Evolutionary conservation across 2,797 vertebrate genomes (phyloP).

Genomic region (Xenentodon cancila): DNA sequence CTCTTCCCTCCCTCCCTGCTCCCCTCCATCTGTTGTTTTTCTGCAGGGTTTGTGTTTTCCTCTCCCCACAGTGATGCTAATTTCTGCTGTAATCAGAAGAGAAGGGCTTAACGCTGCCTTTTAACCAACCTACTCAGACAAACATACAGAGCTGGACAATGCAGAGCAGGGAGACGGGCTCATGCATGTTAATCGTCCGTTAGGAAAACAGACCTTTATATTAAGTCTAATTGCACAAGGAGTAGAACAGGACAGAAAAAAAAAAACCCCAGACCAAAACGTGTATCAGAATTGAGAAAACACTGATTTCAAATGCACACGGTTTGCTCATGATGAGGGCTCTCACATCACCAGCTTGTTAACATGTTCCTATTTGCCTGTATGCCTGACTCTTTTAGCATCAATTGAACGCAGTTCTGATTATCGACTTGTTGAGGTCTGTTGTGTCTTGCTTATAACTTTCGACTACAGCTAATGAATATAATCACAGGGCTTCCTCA

Average conservation of each 20-base stretch:
- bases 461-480: constrained; percentile 10
- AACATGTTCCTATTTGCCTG: constrained; percentile 41
- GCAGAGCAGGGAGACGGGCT: constrained; percentile 75
- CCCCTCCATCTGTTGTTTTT: constrained; percentile 63
- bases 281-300: constrained; percentile 56
- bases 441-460: constrained; percentile 17
- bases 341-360: constrained; percentile 66
- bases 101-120: constrained; percentile 87
- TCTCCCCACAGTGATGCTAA: constrained; percentile 85
- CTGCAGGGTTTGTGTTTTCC: constrained; percentile 79
- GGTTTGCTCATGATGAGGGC: constrained; percentile 62
- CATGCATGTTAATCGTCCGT: constrained; percentile 86
- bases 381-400: constrained; percentile 41
- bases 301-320: constrained; percentile 60
- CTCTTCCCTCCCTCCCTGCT: constrained; percentile 45
- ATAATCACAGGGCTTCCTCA: neutral
- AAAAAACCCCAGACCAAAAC: constrained; percentile 62
- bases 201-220: constrained; percentile 81
- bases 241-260: constrained; percentile 73
- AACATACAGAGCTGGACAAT: constrained; percentile 79
- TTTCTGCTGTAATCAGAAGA: constrained; percentile 86
- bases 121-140: constrained; percentile 87
- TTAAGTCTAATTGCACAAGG: constrained; percentile 80
- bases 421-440: constrained; percentile 24
- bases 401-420: constrained; percentile 26